Conservation (phyloP, 2,888 invertebrate species). For the Tiphia femorata region DNA sequence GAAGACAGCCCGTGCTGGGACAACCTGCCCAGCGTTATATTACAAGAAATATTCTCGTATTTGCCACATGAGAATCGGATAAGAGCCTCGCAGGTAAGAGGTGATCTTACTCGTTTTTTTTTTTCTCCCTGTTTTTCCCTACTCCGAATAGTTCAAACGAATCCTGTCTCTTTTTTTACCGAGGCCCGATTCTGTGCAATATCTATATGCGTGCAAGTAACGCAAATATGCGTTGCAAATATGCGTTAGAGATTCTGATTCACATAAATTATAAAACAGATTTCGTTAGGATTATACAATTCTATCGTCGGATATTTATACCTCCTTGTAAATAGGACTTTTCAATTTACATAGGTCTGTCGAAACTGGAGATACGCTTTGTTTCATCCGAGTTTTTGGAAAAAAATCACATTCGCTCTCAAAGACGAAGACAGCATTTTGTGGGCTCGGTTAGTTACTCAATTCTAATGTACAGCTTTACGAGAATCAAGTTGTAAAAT, state of each 20-base stretch:
- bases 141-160: no score
- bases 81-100: constrained; percentile 63
- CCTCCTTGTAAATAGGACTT: constrained; percentile 1
- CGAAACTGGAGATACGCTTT: constrained; percentile 72
- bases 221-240: no score
- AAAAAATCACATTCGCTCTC: constrained; percentile 65
- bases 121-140: neutral
- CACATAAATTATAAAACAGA: no score
- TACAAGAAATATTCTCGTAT: constrained; percentile 68
- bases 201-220: no score
- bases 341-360: constrained; percentile 65
- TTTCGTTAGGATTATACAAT: neutral
- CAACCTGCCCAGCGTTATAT: constrained; percentile 68
- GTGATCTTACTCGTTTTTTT: no score
- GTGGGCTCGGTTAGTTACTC: constrained; percentile 59
- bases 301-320: neutral
- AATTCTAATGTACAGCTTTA: neutral
- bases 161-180: no score
- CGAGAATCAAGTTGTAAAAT: neutral
- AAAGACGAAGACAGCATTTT: constrained; percentile 61
- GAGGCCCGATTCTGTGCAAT: no score
- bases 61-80: constrained; percentile 61
- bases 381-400: constrained; percentile 69
- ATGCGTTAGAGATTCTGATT: no score
- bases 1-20: constrained; percentile 64